Base-by-base conservation (phyloP, 2,888 invertebrate species). In the Drosophila bunnanda region DNA sequence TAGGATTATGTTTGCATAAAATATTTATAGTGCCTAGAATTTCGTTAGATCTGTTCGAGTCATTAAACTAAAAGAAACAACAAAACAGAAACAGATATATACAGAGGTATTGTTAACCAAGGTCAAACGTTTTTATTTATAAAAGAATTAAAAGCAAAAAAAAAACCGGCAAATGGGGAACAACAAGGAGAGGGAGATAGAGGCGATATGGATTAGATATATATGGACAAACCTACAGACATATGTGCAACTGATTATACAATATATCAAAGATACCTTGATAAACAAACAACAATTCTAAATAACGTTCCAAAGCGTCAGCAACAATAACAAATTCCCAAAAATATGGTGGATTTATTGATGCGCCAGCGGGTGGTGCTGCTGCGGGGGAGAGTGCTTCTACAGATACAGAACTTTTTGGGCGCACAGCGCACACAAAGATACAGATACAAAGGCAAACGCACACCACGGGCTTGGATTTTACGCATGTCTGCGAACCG, bases 401-500 rank as follows among this genome's bases (percentile, higher is more conserved):
- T 20, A 41, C 36, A 76, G 54, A 69, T 52, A 76, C 52, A 74
- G 17, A 39, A 36, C 20, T 39, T 60, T 67, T 68, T 34, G 55
- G 39, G 39, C 41, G 50, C 7, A 52, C 25, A 60, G 28, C 39
- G 69, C 13, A 54, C 20, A 9, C 6, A 28, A 10, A 15, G 20
- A 34, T 34, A 52, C 50, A 44, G 25, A 70, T 46, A 62, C 32
- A 52, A 13, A 55, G 12, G n/a, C 22, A n/a, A n/a, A 46, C 28
- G 48, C 64, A 56, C 20, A 55, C 58, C 53, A 46, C 52, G 48
- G 38, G 28, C 38, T 28, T 15, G 48, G 7, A 43, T 30, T 54
- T 83, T 80, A 89, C 89, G 89, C 83, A 86, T 87, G 79, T 77
- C 77, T 89, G 80, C 75, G 71, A 88, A 83, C 89, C 89, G 80